These are phyloP conservation scores for Drosophila bunnanda DNA, from an alignment of 2,888 invertebrate genomes.

Conservation along the genomic window DNA sequence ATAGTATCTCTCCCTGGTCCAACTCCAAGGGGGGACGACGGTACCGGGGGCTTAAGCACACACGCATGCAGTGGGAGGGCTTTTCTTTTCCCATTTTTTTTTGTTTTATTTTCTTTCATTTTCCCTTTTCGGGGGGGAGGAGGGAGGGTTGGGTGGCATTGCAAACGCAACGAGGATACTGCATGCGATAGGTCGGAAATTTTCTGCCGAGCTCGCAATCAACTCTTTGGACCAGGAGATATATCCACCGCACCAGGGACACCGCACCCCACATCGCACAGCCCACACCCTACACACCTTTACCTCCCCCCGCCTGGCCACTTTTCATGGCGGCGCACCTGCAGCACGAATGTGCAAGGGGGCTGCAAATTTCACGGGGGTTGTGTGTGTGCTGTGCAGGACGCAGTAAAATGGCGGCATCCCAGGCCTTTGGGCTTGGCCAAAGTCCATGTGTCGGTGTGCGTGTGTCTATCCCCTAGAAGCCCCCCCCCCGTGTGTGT, in stretches of 20 bases:
- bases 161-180: conserved; percentile 68
- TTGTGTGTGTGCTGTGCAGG: conserved; percentile 37
- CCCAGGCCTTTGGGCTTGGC: conserved; percentile 58
- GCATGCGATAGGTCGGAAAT: conserved; percentile 79
- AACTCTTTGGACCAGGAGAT: conserved; percentile 47
- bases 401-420: conserved; percentile 74
- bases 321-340: conserved; percentile 40
- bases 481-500: too few species aligned
- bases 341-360: conserved; percentile 48
- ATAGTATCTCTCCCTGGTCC: conserved; percentile 1
- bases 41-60: conserved; percentile 27
- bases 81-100: too few species aligned
- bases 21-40: too few species aligned
- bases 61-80: conserved; percentile 28
- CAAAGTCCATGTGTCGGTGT: conserved; percentile 45
- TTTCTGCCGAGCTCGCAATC: conserved; percentile 67
- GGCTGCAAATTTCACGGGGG: conserved; percentile 14
- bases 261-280: not conserved
- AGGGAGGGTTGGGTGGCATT: conserved; percentile 26
- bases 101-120: conserved; percentile 5
- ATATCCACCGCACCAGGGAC: conserved; percentile 6
- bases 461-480: conserved; percentile 22
- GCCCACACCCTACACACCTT: conserved; percentile 5
- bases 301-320: not conserved
- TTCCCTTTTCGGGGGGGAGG: not conserved